Evolutionary conservation across 2,797 vertebrate genomes (phyloP).

Genomic region (Sciurus vulgaris): DNA sequence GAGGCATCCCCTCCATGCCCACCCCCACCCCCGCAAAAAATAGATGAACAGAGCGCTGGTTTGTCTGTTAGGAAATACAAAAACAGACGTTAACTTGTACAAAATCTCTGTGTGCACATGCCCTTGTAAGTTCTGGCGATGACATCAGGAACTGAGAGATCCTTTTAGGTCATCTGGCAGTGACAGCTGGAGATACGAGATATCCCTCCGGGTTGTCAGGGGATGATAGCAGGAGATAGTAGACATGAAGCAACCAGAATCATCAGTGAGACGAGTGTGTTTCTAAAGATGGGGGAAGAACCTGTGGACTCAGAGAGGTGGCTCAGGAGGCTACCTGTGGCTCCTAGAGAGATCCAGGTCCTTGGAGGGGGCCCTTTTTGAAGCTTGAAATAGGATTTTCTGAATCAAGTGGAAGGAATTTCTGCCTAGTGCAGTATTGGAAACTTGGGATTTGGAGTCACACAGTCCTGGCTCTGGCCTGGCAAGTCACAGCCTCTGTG

Average conservation of each 20-base stretch:
- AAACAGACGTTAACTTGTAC: not conserved
- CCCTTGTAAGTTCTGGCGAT: not conserved
- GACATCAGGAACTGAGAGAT: not conserved
- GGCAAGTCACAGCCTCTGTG: not conserved
- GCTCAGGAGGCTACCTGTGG: not conserved
- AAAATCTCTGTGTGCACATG: not conserved
- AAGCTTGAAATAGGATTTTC: not conserved
- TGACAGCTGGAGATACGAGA: not conserved
- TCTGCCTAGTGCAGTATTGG: not conserved
- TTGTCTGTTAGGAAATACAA: not conserved
- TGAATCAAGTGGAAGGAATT: not conserved
- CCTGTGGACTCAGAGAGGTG: too few relatives aligned
- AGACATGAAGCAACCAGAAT: not conserved
- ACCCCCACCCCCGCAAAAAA: fast-evolving
- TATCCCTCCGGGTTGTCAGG: not conserved
- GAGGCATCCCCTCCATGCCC: not conserved
- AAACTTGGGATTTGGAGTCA: not conserved
- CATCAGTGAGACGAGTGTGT: not conserved
- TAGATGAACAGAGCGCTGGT: not conserved
- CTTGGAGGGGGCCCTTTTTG: not conserved
- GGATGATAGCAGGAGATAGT: not conserved
- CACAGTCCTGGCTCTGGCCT: not conserved
- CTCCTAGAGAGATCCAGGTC: not conserved
- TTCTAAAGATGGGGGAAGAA: not conserved
- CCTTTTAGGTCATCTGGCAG: not conserved